Evolutionary conservation across 2,797 vertebrate species (phyloP).

Genomic region (Bovichtus diacanthus): DNA sequence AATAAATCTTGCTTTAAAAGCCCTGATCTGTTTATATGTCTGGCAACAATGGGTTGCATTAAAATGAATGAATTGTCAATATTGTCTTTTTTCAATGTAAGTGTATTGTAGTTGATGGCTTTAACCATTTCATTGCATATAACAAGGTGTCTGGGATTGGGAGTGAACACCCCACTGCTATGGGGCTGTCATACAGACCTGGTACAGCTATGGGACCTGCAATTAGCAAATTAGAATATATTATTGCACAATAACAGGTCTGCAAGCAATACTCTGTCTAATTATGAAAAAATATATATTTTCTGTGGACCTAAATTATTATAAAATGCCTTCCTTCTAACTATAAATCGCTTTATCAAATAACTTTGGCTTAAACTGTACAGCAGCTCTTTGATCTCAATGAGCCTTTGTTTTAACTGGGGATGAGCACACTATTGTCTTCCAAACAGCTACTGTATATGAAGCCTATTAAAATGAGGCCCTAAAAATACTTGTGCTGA

Average conservation of each 20-base stretch:
- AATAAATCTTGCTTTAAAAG: not conserved
- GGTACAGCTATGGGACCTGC: not conserved
- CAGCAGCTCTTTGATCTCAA: constrained; percentile 8
- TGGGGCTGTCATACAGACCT: not conserved
- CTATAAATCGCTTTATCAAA: constrained; percentile 11
- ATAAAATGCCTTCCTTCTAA: not conserved
- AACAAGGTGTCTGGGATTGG: not conserved
- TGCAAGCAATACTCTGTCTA: not conserved
- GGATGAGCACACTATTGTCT: not conserved
- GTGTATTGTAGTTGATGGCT: not conserved
- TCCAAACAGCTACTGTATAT: constrained; percentile 1
- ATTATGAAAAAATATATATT: not conserved
- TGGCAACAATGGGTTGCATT: not conserved
- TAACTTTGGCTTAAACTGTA: not conserved
- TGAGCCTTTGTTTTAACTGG: constrained; percentile 14
- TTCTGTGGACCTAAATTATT: not conserved
- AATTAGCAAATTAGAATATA: constrained; percentile 1
- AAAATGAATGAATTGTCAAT: constrained; percentile 2
- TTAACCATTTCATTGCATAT: not conserved
- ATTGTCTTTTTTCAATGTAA: not conserved
- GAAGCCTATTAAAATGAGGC: not conserved
- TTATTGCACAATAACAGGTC: not conserved
- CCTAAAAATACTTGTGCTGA: not conserved
- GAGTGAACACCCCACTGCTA: not conserved
- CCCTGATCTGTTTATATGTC: not conserved